These are phyloP conservation scores for Cathartes aura DNA, from an alignment of 2,113 vertebrate genomes.

Conservation along the genomic window DNA sequence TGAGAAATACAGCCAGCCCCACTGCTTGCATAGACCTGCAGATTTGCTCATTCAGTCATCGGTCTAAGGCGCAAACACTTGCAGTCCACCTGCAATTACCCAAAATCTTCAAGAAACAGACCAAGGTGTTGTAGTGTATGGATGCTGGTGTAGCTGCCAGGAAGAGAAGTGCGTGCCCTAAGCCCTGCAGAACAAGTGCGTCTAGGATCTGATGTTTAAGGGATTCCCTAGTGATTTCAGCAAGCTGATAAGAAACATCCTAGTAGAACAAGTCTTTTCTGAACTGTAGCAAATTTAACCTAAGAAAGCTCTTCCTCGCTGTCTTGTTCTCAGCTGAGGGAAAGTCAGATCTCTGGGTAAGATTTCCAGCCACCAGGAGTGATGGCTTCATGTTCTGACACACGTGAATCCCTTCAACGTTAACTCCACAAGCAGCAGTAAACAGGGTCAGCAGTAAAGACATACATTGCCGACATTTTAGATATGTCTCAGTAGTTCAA, in stretches of 20 bases:
- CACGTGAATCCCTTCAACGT: not conserved
- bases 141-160: not conserved
- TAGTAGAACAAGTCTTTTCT: not conserved
- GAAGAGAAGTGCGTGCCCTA: not conserved
- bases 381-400: not conserved
- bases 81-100: not conserved
- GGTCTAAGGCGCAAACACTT: not conserved
- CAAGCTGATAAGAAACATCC: not conserved
- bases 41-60: not conserved
- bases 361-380: not conserved
- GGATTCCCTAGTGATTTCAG: not conserved
- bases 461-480: not conserved
- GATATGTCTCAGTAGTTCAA: not conserved
- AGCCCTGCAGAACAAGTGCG: not conserved
- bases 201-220: not conserved
- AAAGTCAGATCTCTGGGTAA: not conserved
- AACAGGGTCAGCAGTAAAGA: not conserved
- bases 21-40: not conserved
- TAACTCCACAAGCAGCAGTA: not conserved
- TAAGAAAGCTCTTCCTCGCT: not conserved
- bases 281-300: not conserved
- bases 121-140: not conserved
- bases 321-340: not conserved
- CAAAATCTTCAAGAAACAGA: not conserved
- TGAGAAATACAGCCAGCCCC: not conserved